Base-by-base conservation (phyloP, 1,140 invertebrate genomes). In the Pseudomyrmex flavicornis region DNA sequence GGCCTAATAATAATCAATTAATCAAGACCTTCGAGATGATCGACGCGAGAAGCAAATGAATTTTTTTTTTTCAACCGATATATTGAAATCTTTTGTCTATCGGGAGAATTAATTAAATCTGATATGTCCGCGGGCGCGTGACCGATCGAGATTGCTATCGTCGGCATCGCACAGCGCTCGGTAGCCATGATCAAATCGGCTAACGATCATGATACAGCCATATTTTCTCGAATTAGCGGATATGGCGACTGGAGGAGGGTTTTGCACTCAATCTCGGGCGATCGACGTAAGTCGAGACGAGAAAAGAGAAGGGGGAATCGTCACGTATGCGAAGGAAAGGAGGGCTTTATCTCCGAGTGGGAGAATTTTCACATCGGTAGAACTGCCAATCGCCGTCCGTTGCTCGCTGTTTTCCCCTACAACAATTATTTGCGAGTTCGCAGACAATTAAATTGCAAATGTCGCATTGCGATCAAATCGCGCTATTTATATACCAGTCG, bases 211-310 rank as follows among this genome's bases (percentile, higher is more conserved):
- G 50, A 9, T 48, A 76, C 82, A 85, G 90, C 89, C 90, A 91
- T 91, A 91, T 88, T 91, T 89, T 84, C 82, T 90, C 54, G 88
- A 88, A 90, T 91, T 90, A 86, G 82, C 86, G 73, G 62, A 84
- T 87, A 87, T 90, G 90, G 89, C 86, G 77, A 90, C 86, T 48
- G 89, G 84, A 85, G 86, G 83, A 84, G 86, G 80, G 26, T 66
- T 82, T 83, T 73, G 63, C 65, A 52, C 44, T 58, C 58, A 48
- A 59, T 68, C 75, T 61, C 61, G 69, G 48, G 35, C 58, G 68
- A 75, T 86, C 84, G 80, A 54, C 61, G 69, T 46, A 44, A 15
- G 54, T 73, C 70, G 50, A 22, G n/a, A 8, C 20, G 61, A 83
- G 69, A 65, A 52, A 22, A 66, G 73, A 80, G 56, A 35, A 5